Evolutionary conservation across 2,113 vertebrate genomes (phyloP), one percentile per base, ranked within the genome.

Genomic region (Neolamprologus caudopunctatus): DNA sequence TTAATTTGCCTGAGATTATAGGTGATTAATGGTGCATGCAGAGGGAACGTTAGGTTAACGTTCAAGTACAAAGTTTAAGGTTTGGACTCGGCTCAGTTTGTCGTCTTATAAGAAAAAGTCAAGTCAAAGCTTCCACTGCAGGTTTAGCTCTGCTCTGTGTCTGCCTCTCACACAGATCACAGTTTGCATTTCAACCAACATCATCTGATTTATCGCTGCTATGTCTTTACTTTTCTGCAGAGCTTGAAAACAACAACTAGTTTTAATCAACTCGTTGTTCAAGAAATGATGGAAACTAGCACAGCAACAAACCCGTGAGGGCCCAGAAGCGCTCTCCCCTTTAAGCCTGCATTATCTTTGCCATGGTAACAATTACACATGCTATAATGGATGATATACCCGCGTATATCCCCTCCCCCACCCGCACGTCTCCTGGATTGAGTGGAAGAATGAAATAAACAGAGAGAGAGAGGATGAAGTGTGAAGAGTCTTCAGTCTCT

Each of bases 401-500:
- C 33, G 19, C 57, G 63, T 53, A 35, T n/a, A 66, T 3, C 24
- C 33, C 37, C 83, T 79, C 37, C 50, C 45, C 21, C 19, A 14
- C 80, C 14, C 3, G 2, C 47, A 37, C 3, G 0, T 31, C 75
- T 40, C 10, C 75, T 78, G 19, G 35, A 66, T 17, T 16, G 85
- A 87, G 80, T 47, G 86, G 37, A 21, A 8, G 87, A 89, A 50
- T 16, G 80, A 87, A 55, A 87, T 16, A 31, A 16, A 73, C 24
- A 68, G 37, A 57, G 81, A 26, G 24, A 55, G 81, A 63, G 63
- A 83, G 78, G 82, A 81, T 71, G 84, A 82, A 86, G 88, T 84
- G 82, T 86, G 85, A 92, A 91, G 88, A 82, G 78, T 88, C 90
- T 91, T 87, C 81, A 82, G 82, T 81, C 82, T 93, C 91, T 92